phyloP scores from a whole-genome alignment of 2,113 vertebrate genomes.

The Vicugna pacos region DNA sequence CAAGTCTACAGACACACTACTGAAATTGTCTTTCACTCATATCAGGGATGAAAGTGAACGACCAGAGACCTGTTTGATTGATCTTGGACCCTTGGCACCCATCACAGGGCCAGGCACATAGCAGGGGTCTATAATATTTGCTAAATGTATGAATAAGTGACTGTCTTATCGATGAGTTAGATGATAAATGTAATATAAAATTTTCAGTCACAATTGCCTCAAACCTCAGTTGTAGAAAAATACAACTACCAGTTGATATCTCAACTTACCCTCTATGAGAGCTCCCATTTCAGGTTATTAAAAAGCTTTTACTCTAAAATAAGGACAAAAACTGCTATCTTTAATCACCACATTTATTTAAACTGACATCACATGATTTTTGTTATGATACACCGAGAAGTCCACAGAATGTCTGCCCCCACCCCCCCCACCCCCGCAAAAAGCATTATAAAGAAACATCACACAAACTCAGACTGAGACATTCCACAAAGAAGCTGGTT shows the following conservation, averaged over 20 bases:
- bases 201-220: neutral
- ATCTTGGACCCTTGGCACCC: neutral
- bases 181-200: neutral
- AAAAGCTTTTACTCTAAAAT: neutral
- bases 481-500: slow-evolving; percentile 64
- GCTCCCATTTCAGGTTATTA: neutral
- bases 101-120: neutral
- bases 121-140: neutral
- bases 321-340: slow-evolving; percentile 54
- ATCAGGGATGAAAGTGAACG: neutral
- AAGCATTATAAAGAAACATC: slow-evolving; percentile 67
- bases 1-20: neutral
- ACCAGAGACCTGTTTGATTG: neutral
- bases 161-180: neutral
- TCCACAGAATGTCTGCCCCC: slow-evolving; percentile 54
- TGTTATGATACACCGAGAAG: slow-evolving; percentile 68
- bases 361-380: slow-evolving; percentile 64
- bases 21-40: neutral
- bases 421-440: neutral
- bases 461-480: slow-evolving; percentile 69
- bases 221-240: slow-evolving; percentile 27
- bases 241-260: neutral
- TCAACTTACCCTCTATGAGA: neutral
- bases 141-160: neutral
- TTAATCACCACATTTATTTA: slow-evolving; percentile 76